phyloP scores from a whole-genome alignment of 1,140 invertebrate genomes.

The Bombus affinis region DNA sequence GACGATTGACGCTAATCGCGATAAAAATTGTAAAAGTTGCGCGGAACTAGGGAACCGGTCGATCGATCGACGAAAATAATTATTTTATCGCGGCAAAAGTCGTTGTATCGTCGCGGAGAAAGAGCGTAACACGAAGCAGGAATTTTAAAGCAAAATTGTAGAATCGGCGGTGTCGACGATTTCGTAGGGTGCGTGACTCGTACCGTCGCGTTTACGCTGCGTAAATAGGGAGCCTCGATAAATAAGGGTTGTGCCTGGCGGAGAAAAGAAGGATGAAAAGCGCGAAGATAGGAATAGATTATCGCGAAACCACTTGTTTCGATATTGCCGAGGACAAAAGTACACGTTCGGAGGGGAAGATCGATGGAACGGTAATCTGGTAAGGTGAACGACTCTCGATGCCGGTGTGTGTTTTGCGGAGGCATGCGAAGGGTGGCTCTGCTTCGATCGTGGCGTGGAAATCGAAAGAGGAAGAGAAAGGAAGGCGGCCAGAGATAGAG shows the following conservation, averaged over 20 bases:
- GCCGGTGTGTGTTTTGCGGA: neutral
- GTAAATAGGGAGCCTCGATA: accelerated
- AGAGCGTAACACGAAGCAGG: accelerated
- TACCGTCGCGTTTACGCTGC: too few relatives aligned
- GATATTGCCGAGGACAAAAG: neutral
- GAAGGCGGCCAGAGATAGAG: accelerated
- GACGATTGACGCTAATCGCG: too few relatives aligned
- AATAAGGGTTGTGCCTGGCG: too few relatives aligned
- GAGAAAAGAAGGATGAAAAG: neutral
- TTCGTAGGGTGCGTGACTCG: too few relatives aligned
- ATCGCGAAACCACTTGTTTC: neutral
- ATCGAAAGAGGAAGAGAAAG: neutral
- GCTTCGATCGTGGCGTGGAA: slow-evolving; percentile 44
- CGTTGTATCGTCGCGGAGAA: accelerated
- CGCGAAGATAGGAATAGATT: neutral
- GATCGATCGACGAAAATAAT: too few relatives aligned
- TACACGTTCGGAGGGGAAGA: neutral
- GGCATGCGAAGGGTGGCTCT: neutral
- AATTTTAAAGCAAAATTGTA: too few relatives aligned
- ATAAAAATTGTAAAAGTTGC: too few relatives aligned
- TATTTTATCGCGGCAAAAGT: too few relatives aligned
- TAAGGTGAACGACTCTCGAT: slow-evolving; percentile 46
- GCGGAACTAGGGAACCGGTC: too few relatives aligned
- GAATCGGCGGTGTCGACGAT: accelerated
- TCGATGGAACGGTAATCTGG: neutral